phyloP scores from a whole-genome alignment of 2,113 vertebrate species.

The Microtus ochrogaster region DNA sequence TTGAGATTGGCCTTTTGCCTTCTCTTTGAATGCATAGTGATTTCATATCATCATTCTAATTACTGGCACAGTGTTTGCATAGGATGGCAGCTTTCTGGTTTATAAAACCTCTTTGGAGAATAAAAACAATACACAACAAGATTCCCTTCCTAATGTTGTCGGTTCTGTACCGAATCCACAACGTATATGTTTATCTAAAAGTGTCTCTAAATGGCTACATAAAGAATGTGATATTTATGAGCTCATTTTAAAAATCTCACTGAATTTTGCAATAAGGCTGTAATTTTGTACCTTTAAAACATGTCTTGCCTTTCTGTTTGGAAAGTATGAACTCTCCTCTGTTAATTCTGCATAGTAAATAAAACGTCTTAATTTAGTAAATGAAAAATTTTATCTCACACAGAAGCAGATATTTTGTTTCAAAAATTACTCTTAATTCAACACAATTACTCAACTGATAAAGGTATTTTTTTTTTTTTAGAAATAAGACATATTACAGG shows the following conservation, averaged over 20 bases:
- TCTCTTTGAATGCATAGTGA: conserved; percentile 52
- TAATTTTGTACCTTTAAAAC: background rate
- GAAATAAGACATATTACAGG: background rate
- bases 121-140: conserved; percentile 57
- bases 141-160: conserved; percentile 68
- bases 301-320: background rate
- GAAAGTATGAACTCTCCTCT: background rate
- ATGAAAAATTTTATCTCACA: background rate
- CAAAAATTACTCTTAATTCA: background rate
- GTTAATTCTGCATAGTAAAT: background rate
- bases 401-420: background rate
- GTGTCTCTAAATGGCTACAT: background rate
- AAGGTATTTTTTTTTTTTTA: background rate
- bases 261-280: conserved; percentile 36
- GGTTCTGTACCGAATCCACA: conserved; percentile 34
- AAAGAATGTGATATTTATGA: conserved; percentile 9
- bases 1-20: conserved; percentile 65
- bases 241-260: conserved; percentile 10
- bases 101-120: conserved; percentile 63
- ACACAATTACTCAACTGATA: conserved; percentile 23
- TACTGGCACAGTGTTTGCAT: conserved; percentile 42
- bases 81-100: conserved; percentile 61
- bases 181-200: background rate
- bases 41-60: conserved; percentile 68
- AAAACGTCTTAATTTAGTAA: background rate